A percentile compares a stretch with the other conserved stretches of the same genome.
These are phyloP conservation scores for Heliconius cydno DNA, from an alignment of 2,888 invertebrate genomes.

Conservation along the genomic window DNA sequence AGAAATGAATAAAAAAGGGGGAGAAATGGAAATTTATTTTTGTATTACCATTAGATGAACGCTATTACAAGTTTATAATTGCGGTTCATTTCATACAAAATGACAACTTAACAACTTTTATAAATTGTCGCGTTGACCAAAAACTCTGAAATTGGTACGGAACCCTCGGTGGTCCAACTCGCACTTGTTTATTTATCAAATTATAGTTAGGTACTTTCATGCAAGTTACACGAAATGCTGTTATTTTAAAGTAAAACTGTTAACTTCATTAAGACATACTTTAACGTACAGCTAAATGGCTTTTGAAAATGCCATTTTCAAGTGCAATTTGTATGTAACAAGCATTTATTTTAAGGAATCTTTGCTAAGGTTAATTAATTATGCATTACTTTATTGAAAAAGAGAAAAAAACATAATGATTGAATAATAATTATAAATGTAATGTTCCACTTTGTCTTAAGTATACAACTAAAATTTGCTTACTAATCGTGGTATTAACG, in stretches of 20 bases:
- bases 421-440: no score
- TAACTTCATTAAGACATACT: conserved; percentile 15
- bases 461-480: no score
- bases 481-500: no score
- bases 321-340: background rate
- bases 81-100: background rate
- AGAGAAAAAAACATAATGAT: no score
- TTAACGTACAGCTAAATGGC: background rate
- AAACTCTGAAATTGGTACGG: background rate
- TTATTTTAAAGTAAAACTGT: conserved; percentile 1
- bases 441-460: no score
- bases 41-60: no score
- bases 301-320: conserved; percentile 10
- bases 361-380: background rate
- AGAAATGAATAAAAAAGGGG: no score
- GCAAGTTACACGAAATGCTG: conserved; percentile 5
- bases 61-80: no score
- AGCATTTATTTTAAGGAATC: background rate
- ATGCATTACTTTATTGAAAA: no score
- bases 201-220: background rate
- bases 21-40: no score
- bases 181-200: conserved; percentile 9
- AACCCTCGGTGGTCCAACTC: background rate
- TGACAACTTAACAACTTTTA: background rate
- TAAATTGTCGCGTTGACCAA: background rate